Evolutionary conservation across 2,888 invertebrate genomes (phyloP).

Genomic region (Dione juno): DNA sequence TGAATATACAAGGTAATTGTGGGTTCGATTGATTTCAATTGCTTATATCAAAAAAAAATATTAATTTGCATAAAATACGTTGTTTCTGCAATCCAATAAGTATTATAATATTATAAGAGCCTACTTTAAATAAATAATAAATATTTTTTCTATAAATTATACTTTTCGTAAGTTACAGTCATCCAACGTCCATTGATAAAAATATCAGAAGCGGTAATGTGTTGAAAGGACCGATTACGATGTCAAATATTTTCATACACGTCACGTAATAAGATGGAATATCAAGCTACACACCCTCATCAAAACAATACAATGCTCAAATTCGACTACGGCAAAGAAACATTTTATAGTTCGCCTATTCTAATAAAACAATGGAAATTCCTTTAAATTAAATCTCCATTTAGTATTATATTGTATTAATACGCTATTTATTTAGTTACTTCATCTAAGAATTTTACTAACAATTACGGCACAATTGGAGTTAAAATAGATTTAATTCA

Average conservation of each 20-base stretch:
- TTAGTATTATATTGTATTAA: conserved; percentile 26
- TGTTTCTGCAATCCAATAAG: too few relatives aligned
- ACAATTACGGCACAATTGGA: too few relatives aligned
- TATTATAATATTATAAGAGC: too few relatives aligned
- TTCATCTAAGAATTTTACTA: neutral
- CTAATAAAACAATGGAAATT: conserved; percentile 33
- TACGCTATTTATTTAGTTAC: neutral
- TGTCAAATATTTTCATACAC: conserved; percentile 47
- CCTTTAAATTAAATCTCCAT: conserved; percentile 46
- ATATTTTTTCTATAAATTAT: too few relatives aligned
- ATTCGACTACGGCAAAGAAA: conserved; percentile 61
- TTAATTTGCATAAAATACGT: too few relatives aligned
- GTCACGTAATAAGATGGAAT: conserved; percentile 40
- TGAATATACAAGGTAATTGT: neutral
- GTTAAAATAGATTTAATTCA: too few relatives aligned
- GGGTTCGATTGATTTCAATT: neutral
- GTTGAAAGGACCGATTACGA: conserved; percentile 37
- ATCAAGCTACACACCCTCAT: conserved; percentile 49
- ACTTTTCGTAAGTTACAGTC: too few relatives aligned
- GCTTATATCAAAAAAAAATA: too few relatives aligned
- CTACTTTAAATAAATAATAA: too few relatives aligned
- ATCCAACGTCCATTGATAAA: neutral
- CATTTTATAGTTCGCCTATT: conserved; percentile 53
- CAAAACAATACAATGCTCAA: conserved; percentile 51
- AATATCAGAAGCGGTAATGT: neutral